Conservation (phyloP, 2,888 invertebrate genomes). For the Dastarcus helophoroides region DNA sequence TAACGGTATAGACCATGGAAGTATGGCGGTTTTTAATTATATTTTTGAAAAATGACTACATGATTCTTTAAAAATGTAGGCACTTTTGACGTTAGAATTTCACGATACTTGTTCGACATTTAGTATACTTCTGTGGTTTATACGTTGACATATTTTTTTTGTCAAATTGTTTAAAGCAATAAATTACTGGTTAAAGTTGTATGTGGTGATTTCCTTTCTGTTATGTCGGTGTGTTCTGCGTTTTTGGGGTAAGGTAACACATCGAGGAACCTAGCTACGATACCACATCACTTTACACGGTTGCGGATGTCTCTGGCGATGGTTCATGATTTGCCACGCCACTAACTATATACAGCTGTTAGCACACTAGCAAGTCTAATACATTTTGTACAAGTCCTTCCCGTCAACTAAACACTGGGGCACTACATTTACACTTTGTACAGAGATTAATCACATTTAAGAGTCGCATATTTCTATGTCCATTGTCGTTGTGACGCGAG, state of each 20-base stretch:
- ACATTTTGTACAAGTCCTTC: slow-evolving; percentile 37
- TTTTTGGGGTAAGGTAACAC: slow-evolving; percentile 48
- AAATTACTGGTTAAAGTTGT: too few relatives aligned
- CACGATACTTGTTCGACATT: too few relatives aligned
- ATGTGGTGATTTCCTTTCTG: too few relatives aligned
- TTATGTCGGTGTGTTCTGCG: slow-evolving; percentile 30
- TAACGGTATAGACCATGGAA: too few relatives aligned
- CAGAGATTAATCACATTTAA: slow-evolving; percentile 52
- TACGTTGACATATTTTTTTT: too few relatives aligned
- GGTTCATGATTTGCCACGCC: slow-evolving; percentile 11
- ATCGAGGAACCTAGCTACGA: slow-evolving; percentile 44
- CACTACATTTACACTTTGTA: slow-evolving; percentile 47
- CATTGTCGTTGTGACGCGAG: slow-evolving; percentile 37
- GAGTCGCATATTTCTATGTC: slow-evolving; percentile 40
- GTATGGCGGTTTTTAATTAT: too few relatives aligned
- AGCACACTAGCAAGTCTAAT: slow-evolving; percentile 33
- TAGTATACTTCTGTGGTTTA: too few relatives aligned
- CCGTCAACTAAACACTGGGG: slow-evolving; percentile 38
- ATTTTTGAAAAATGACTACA: too few relatives aligned
- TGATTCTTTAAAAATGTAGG: too few relatives aligned
- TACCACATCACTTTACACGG: slow-evolving; percentile 36
- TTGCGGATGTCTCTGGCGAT: slow-evolving; percentile 25
- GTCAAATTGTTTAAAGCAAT: too few relatives aligned
- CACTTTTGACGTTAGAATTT: too few relatives aligned
- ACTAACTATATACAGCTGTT: slow-evolving; percentile 30